A percentile compares a stretch with the other conserved stretches of the same genome.
Evolutionary conservation across 2,113 vertebrate genomes (phyloP).

Genomic region (Laticauda colubrina): DNA sequence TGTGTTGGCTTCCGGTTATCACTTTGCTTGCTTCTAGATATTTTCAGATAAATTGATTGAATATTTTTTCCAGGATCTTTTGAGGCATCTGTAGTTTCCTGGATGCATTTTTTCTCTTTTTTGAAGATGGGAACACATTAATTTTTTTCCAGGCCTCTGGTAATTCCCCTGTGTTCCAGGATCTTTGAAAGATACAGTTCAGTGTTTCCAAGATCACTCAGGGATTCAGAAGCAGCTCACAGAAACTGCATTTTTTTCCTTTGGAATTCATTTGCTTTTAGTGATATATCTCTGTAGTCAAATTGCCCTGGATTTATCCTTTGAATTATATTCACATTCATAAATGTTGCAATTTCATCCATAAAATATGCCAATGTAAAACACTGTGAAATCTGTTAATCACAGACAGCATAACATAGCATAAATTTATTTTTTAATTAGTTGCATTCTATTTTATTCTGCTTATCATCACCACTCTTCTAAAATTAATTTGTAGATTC

Average conservation of each 20-base stretch:
- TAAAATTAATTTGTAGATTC: neutral
- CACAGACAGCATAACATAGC: neutral
- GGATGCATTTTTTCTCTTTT: no score
- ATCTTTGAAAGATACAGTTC: neutral
- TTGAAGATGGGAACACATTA: no score
- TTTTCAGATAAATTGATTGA: neutral
- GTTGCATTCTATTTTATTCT: neutral
- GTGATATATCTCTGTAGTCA: neutral
- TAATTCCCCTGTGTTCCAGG: neutral
- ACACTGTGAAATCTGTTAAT: neutral
- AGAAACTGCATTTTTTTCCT: neutral
- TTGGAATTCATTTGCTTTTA: neutral
- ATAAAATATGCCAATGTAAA: neutral
- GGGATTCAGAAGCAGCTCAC: neutral
- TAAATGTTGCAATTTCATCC: slow-evolving; percentile 17
- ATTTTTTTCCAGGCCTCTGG: neutral
- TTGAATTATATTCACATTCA: neutral
- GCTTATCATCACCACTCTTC: slow-evolving; percentile 1
- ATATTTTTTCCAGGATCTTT: neutral
- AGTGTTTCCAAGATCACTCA: neutral
- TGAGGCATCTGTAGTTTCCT: neutral
- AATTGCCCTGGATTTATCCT: neutral
- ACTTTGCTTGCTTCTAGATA: neutral
- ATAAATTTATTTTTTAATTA: slow-evolving; percentile 5
- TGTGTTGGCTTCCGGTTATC: neutral